phyloP scores from a whole-genome alignment of 2,113 vertebrate species.

The Sylvietta virens region DNA sequence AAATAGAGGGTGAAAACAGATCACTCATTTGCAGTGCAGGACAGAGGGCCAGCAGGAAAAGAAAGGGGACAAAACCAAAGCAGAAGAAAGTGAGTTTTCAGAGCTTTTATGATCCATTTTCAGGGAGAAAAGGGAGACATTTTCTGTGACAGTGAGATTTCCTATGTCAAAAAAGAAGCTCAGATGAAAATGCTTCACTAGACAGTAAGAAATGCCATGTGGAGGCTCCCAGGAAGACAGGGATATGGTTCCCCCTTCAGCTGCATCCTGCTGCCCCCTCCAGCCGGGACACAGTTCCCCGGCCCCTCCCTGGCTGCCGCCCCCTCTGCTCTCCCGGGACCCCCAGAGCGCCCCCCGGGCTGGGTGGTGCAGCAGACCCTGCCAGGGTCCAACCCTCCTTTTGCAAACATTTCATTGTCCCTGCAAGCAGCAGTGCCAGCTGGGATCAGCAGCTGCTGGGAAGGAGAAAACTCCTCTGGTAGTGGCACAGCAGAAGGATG shows the following conservation, averaged over 20 bases:
- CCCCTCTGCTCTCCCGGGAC: too few relatives aligned
- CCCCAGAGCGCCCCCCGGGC: background rate
- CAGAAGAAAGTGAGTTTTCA: background rate
- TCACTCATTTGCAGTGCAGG: background rate
- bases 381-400: background rate
- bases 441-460: background rate
- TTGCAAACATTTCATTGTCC: background rate
- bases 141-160: background rate
- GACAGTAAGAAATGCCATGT: background rate
- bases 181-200: background rate
- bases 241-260: background rate
- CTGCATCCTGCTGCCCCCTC: accelerated
- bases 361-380: background rate
- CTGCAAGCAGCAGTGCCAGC: background rate
- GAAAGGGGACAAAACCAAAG: background rate
- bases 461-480: background rate
- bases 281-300: background rate
- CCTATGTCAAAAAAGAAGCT: background rate
- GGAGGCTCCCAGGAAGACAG: accelerated
- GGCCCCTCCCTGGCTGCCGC: accelerated
- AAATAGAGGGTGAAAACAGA: background rate
- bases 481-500: background rate
- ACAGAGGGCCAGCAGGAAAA: background rate
- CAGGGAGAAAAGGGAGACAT: background rate
- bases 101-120: background rate